A percentile compares a stretch with the other conserved stretches of the same genome.
Conservation (phyloP, 1,140 invertebrate genomes). For the Leucophenga varia region DNA sequence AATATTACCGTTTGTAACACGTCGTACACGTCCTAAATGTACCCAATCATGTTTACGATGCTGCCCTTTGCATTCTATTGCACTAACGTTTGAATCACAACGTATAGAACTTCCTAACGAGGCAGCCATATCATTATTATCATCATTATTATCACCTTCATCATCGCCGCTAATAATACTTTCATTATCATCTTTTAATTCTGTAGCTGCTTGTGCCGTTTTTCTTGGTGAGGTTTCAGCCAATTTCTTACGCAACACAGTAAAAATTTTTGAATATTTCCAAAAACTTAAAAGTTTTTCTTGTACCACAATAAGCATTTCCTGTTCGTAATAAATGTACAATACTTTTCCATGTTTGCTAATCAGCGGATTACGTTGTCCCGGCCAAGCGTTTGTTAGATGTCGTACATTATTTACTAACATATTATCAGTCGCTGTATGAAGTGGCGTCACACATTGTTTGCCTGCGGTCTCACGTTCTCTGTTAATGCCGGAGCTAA, state of each 20-base stretch:
- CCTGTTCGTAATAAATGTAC: slow-evolving; percentile 46
- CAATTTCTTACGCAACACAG: slow-evolving; percentile 24
- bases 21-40: slow-evolving; percentile 23
- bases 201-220: too few relatives aligned
- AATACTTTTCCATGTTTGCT: slow-evolving; percentile 34
- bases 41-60: too few relatives aligned
- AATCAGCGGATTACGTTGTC: slow-evolving; percentile 36
- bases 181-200: too few relatives aligned
- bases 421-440: slow-evolving; percentile 20
- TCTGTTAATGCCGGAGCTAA: slow-evolving; percentile 1
- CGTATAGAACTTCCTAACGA: background rate
- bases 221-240: too few relatives aligned
- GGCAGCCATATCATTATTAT: too few relatives aligned
- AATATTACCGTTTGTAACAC: slow-evolving; percentile 23
- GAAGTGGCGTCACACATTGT: background rate
- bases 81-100: too few relatives aligned
- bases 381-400: slow-evolving; percentile 12
- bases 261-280: slow-evolving; percentile 46
- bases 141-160: background rate
- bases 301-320: slow-evolving; percentile 46
- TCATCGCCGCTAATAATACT: too few relatives aligned
- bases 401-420: too few relatives aligned
- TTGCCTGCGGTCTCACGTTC: background rate
- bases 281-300: slow-evolving; percentile 41
- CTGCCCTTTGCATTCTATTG: slow-evolving; percentile 4